Percentiles rank a stretch among this genome's conserved stretches.
phyloP scores from a whole-genome alignment of 2,888 invertebrate species.

The Oscheius sp. region DNA sequence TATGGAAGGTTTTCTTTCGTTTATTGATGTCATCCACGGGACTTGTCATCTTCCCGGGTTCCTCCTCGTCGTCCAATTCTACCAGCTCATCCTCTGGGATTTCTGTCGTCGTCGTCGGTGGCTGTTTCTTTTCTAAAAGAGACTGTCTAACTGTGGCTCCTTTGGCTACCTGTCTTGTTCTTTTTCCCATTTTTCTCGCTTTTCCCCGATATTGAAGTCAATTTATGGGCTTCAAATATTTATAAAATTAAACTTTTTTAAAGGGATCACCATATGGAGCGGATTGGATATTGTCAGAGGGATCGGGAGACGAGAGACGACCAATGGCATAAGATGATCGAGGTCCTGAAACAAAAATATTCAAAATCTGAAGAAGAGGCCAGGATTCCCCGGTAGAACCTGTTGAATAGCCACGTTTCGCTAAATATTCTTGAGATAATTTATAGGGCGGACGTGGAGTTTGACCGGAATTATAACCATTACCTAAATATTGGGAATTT shows the following conservation, averaged over 20 bases:
- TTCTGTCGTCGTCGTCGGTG: not conserved
- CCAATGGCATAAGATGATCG: too few species aligned
- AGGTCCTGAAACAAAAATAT: too few species aligned
- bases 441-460: not conserved
- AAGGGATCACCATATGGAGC: conserved; percentile 8
- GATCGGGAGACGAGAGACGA: not conserved
- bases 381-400: not conserved
- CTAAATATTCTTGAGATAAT: not conserved
- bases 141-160: not conserved
- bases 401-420: not conserved
- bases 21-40: not conserved
- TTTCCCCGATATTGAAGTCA: not conserved
- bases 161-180: not conserved
- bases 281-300: not conserved
- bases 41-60: not conserved
- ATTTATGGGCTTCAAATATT: not conserved
- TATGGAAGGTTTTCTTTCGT: conserved; percentile 11
- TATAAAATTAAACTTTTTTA: not conserved
- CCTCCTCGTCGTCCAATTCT: conserved; percentile 3
- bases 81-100: not conserved
- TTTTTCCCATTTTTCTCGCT: not conserved
- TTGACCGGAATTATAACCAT: not conserved
- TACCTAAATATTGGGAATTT: too few species aligned
- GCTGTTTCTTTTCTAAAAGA: not conserved
- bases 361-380: too few species aligned